A percentile compares a stretch with the other conserved stretches of the same genome.
Conservation (phyloP, 2,113 vertebrate genomes). For the Phoxinus phoxinus region DNA sequence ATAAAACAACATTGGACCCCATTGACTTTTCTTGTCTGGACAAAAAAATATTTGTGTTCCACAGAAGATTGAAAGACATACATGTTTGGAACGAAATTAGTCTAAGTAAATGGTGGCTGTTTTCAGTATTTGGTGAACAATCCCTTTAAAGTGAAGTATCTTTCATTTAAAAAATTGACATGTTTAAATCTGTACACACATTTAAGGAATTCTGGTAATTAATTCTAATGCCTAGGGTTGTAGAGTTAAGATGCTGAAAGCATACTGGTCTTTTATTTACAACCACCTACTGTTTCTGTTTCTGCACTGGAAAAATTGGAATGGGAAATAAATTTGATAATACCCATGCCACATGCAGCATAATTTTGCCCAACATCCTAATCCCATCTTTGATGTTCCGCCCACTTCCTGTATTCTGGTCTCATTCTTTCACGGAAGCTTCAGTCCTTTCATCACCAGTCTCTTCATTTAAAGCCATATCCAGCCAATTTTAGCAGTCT, state of each 20-base stretch:
- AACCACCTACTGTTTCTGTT: slow-evolving; percentile 13
- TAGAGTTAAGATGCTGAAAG: slow-evolving; percentile 7
- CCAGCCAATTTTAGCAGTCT: slow-evolving; percentile 16
- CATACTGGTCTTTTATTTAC: slow-evolving; percentile 6
- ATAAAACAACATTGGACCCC: neutral
- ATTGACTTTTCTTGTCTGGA: neutral
- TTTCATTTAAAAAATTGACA: neutral
- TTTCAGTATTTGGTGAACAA: neutral
- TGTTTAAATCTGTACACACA: neutral
- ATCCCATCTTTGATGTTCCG: slow-evolving; percentile 70
- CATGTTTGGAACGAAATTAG: neutral
- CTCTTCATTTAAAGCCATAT: slow-evolving; percentile 28
- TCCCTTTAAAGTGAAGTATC: neutral
- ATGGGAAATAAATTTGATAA: slow-evolving; percentile 51
- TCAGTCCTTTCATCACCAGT: slow-evolving; percentile 43
- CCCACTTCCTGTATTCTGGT: slow-evolving; percentile 63
- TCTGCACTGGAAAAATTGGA: slow-evolving; percentile 46
- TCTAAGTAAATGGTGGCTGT: neutral
- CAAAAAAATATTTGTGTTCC: neutral
- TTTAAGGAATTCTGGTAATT: slow-evolving; percentile 20
- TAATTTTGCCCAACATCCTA: slow-evolving; percentile 59
- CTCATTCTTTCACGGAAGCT: slow-evolving; percentile 38
- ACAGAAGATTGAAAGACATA: neutral
- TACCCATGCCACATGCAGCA: slow-evolving; percentile 52
- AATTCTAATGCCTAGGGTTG: neutral